Conservation (phyloP, 2,113 vertebrate species). For the Engraulis encrasicolus region DNA sequence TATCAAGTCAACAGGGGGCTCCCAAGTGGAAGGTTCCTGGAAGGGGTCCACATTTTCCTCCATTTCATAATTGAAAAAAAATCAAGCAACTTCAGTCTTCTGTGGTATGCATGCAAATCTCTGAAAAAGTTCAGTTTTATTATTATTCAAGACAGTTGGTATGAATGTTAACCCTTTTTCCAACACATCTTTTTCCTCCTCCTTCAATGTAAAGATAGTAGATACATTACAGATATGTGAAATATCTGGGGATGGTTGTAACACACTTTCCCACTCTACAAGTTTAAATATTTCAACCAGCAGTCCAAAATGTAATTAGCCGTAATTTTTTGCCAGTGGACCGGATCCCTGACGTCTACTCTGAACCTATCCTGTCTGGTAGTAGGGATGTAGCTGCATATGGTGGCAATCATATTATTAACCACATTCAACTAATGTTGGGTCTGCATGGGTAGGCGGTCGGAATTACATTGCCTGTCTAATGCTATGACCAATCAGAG, state of each 20-base stretch:
- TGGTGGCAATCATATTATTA: no score
- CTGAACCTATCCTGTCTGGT: not conserved
- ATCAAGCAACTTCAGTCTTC: not conserved
- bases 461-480: no score
- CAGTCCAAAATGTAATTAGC: not conserved
- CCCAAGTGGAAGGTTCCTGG: not conserved
- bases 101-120: not conserved
- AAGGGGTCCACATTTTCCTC: not conserved
- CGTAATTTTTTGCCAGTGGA: not conserved
- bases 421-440: not conserved
- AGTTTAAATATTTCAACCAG: not conserved
- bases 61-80: not conserved
- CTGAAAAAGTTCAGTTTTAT: not conserved
- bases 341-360: not conserved
- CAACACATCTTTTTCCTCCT: not conserved
- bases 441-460: not conserved
- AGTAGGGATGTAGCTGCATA: not conserved
- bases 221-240: not conserved
- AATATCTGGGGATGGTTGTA: not conserved
- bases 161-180: not conserved
- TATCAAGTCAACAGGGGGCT: not conserved
- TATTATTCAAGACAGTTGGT: not conserved
- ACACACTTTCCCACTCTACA: not conserved
- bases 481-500: no score
- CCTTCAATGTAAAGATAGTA: not conserved